phyloP scores from a whole-genome alignment of 2,797 vertebrate species.

The Etheostoma nigrum region DNA sequence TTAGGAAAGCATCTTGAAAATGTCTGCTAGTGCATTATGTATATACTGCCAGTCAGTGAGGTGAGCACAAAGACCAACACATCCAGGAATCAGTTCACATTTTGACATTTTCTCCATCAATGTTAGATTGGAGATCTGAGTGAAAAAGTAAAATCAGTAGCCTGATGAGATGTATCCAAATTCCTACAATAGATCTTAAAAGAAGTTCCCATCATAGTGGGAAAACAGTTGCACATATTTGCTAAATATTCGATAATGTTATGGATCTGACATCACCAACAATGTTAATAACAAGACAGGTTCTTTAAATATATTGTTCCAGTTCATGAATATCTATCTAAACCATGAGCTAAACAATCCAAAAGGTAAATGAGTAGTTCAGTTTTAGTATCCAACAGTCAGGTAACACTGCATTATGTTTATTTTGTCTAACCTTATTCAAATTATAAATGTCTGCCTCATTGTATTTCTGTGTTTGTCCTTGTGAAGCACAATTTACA shows the following conservation, averaged over 20 bases:
- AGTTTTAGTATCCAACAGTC: neutral
- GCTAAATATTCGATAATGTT: neutral
- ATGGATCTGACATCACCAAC: no score
- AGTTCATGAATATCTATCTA: neutral
- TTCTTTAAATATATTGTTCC: neutral
- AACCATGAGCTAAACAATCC: neutral
- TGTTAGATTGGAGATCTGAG: neutral
- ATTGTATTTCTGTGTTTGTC: neutral
- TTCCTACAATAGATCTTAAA: neutral
- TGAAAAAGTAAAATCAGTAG: no score
- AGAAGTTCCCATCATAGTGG: neutral
- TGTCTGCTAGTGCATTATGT: neutral
- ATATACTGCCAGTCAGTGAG: neutral
- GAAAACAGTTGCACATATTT: neutral
- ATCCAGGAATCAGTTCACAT: neutral
- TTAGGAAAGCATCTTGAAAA: slow-evolving; percentile 27
- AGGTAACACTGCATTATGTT: neutral
- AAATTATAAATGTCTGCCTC: neutral
- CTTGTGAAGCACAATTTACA: neutral
- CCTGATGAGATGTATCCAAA: neutral
- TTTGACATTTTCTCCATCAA: slow-evolving; percentile 10
- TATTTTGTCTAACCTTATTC: slow-evolving; percentile 1
- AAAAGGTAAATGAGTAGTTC: neutral
- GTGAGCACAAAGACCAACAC: neutral
- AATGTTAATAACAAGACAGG: no score